Base-by-base conservation (phyloP, 2,888 invertebrate species). In the Microchrysa polita region DNA sequence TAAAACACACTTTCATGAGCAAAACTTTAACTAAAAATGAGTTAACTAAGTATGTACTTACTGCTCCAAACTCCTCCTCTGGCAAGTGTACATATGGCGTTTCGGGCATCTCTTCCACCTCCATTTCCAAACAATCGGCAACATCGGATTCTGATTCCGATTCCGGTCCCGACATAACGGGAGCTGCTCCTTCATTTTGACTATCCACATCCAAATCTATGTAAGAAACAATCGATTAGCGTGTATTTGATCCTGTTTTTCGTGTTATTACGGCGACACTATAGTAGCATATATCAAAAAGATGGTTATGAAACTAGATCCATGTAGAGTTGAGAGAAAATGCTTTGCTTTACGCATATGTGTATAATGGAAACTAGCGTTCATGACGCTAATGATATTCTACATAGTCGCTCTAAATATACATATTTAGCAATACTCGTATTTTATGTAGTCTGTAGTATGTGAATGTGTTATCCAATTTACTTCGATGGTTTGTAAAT, bases 181-280 rank as follows among this genome's bases (percentile, higher is more conserved):
- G 88, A 82, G 90, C 88, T 23, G 82, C 80, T 27, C 81, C 83
- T 74, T 92, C 92, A 75, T 90, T 90, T 80, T 90, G 90, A 82
- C 89, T 90, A 79, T 91, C 89, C 79, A 91, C 91, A 83, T 91
- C 92, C 81, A 92, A 86, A 86, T 92, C 92, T 92, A n/a, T n/a
- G 27, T 34, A 7, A 34, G 27, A 34, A 34, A 34, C 27, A 34
- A 34, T 34, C 48, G 16, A 48, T 48, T 48, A n/a, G 48, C 2
- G 12, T 7, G 4, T 48, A 48, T 34, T 34, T 34, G 27, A 34
- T 5, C 27, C 27, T 34, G n/a, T n/a, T n/a, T 34, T 34, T 34
- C 27, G 2, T 34, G 27, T 34, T 34, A 7, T 34, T 34, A 5
- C 7, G 2, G 27, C 4, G 27, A 5, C 2, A 34, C 27, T 34